Conservation (phyloP, 2,888 invertebrate genomes). For the Cantharis rustica region DNA sequence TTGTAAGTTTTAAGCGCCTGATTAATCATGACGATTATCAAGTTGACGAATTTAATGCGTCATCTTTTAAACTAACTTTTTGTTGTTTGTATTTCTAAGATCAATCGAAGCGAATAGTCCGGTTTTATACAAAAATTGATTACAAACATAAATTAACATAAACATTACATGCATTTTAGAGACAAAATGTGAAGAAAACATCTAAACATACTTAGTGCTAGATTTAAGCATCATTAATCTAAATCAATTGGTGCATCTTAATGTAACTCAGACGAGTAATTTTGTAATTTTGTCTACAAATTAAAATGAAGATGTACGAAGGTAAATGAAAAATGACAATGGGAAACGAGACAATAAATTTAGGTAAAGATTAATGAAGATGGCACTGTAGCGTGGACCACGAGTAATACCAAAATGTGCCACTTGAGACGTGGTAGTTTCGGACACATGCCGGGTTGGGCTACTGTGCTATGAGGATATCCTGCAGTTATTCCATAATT, state of each 20-base stretch:
- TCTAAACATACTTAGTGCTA: constrained; percentile 42
- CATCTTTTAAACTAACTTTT: not conserved
- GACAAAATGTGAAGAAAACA: constrained; percentile 37
- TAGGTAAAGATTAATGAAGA: constrained; percentile 51
- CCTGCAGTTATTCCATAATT: constrained; percentile 39
- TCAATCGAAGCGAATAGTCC: not conserved
- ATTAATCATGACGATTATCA: not conserved
- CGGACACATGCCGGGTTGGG: constrained; percentile 32
- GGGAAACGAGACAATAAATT: constrained; percentile 54
- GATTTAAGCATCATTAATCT: constrained; percentile 41
- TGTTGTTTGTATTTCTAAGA: not conserved
- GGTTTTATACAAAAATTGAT: constrained; percentile 33
- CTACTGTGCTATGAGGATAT: constrained; percentile 33
- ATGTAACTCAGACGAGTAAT: constrained; percentile 36
- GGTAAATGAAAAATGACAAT: constrained; percentile 48
- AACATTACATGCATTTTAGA: constrained; percentile 35
- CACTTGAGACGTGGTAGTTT: constrained; percentile 29
- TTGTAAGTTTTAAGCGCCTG: not conserved
- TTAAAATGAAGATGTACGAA: constrained; percentile 45
- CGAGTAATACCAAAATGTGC: constrained; percentile 45
- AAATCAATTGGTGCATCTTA: constrained; percentile 40
- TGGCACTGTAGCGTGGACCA: constrained; percentile 45
- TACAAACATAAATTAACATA: constrained; percentile 36
- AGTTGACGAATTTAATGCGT: not conserved
- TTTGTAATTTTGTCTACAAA: constrained; percentile 40